phyloP scores from a whole-genome alignment of 2,113 vertebrate genomes.

The Nerophis ophidion region DNA sequence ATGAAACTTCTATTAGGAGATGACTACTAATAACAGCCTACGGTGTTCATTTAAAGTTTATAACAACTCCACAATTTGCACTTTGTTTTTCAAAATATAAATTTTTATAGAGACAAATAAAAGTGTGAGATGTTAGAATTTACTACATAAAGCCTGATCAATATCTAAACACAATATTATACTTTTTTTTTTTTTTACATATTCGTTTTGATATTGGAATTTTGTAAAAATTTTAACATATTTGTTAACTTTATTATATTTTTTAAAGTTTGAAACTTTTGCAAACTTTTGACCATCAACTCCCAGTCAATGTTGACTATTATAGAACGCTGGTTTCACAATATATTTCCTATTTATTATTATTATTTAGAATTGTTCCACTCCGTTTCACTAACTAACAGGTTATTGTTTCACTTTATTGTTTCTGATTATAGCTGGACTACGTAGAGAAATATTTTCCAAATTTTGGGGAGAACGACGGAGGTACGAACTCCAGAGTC shows the following conservation, averaged over 20 bases:
- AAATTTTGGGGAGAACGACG: constrained; percentile 36
- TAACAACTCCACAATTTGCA: neutral
- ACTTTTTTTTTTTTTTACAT: too few species aligned
- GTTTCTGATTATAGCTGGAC: constrained; percentile 37
- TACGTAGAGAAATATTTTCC: constrained; percentile 32
- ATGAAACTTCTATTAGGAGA: neutral
- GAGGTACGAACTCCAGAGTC: constrained; percentile 36
- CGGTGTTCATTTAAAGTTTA: neutral
- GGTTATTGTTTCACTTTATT: neutral
- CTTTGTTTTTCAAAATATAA: neutral
- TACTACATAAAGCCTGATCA: constrained; percentile 19
- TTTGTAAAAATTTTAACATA: too few species aligned
- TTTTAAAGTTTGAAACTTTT: too few species aligned
- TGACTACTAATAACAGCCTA: neutral
- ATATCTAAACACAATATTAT: too few species aligned
- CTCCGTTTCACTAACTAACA: neutral
- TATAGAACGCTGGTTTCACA: too few species aligned
- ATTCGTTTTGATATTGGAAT: too few species aligned
- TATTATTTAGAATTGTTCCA: too few species aligned
- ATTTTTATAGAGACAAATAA: constrained; percentile 27
- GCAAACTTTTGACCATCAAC: too few species aligned
- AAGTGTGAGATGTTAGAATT: constrained; percentile 48
- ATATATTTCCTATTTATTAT: too few species aligned
- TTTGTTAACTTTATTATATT: too few species aligned
- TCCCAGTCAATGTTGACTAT: too few species aligned